These are phyloP conservation scores for Alcedo atthis DNA, from an alignment of 2,797 vertebrate genomes.

Conservation along the genomic window DNA sequence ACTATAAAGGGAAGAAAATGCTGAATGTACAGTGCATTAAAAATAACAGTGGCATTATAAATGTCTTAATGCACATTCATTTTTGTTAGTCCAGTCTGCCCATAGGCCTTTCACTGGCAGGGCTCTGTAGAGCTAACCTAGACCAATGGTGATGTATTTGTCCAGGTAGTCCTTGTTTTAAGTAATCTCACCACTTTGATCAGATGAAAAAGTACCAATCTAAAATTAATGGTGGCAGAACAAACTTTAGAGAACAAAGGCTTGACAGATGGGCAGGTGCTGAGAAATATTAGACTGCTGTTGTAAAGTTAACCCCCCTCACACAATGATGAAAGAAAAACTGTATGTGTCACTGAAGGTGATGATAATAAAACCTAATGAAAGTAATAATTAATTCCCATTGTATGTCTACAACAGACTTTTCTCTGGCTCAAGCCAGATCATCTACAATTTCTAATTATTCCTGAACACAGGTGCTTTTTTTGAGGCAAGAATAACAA, in stretches of 20 bases:
- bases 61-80: neutral
- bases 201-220: constrained; percentile 1
- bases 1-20: constrained; percentile 38
- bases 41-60: constrained; percentile 21
- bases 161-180: neutral
- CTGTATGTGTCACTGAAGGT: constrained; percentile 19
- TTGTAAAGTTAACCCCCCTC: constrained; percentile 1
- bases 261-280: constrained; percentile 29
- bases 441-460: neutral
- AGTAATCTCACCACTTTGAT: constrained; percentile 8
- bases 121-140: neutral
- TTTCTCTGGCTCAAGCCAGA: neutral
- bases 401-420: neutral
- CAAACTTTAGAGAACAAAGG: constrained; percentile 32
- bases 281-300: constrained; percentile 12
- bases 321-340: neutral
- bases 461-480: neutral
- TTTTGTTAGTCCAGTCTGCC: neutral
- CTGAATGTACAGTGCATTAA: constrained; percentile 22
- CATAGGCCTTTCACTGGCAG: neutral
- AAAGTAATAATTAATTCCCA: constrained; percentile 23
- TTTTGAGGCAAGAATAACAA: neutral
- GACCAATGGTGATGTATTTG: neutral
- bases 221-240: neutral
- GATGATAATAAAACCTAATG: constrained; percentile 37